These are phyloP conservation scores for Anoncus sp. DNA, from an alignment of 2,888 invertebrate species.

Conservation along the genomic window DNA sequence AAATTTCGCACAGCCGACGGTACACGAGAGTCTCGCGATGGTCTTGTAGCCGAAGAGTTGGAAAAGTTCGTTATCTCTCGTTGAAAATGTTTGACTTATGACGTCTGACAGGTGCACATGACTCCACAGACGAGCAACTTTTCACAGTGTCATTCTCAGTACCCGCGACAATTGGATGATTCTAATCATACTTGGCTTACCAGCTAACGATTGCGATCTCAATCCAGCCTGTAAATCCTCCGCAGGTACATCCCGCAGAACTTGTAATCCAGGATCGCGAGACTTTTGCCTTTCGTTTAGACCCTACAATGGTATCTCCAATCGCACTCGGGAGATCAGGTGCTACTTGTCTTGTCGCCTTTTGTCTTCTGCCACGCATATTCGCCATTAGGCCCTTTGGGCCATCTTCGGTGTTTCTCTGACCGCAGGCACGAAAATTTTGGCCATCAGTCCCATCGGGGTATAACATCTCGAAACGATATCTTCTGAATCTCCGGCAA, in stretches of 20 bases:
- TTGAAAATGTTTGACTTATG: conserved; percentile 51
- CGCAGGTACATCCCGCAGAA: conserved; percentile 59
- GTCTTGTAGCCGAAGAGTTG: not conserved
- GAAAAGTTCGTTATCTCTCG: conserved; percentile 22
- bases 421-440: conserved; percentile 6
- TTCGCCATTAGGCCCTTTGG: not conserved
- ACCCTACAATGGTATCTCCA: conserved; percentile 44
- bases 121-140: conserved; percentile 35
- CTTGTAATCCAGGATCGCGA: conserved; percentile 27
- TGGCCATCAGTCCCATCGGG: conserved; percentile 34
- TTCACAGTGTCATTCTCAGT: conserved; percentile 5
- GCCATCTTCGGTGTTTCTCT: not conserved
- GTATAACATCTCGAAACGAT: conserved; percentile 51
- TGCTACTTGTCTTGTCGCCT: conserved; percentile 75
- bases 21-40: not conserved
- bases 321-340: conserved; percentile 70
- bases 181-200: conserved; percentile 65
- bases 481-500: conserved; percentile 52
- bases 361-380: conserved; percentile 66
- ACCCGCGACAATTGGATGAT: conserved; percentile 64
- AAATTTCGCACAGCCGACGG: conserved; percentile 39
- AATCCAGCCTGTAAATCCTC: conserved; percentile 63
- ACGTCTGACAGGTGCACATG: conserved; percentile 55
- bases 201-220: conserved; percentile 73
- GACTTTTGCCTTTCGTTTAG: conserved; percentile 24